Percentiles rank a stretch among this genome's conserved stretches.
These are phyloP conservation scores for Pluvianellus socialis DNA, from an alignment of 2,113 vertebrate species.

Conservation along the genomic window DNA sequence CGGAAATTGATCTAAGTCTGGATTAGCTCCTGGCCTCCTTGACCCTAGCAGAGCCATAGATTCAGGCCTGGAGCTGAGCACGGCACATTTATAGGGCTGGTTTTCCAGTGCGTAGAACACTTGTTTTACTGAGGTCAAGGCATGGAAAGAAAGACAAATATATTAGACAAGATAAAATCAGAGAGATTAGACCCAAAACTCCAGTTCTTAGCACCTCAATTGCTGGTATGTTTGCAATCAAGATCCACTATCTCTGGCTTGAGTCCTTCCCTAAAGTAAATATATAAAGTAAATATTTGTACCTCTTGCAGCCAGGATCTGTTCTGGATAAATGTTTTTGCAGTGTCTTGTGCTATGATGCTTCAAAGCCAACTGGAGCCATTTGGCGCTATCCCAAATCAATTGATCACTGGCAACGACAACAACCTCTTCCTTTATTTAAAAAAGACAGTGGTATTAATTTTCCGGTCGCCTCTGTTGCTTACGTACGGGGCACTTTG, in stretches of 20 bases:
- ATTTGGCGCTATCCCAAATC: background rate
- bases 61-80: background rate
- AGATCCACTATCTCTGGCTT: background rate
- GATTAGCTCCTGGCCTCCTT: background rate
- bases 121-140: background rate
- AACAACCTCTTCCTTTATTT: background rate
- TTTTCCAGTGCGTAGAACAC: background rate
- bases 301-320: background rate
- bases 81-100: background rate
- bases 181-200: background rate
- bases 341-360: background rate
- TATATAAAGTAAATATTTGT: slow-evolving; percentile 32
- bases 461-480: background rate
- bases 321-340: slow-evolving; percentile 2
- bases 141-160: background rate
- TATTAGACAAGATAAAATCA: background rate
- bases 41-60: background rate
- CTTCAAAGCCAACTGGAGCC: background rate
- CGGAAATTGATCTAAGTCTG: background rate
- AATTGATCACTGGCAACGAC: background rate
- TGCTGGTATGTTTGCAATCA: background rate
- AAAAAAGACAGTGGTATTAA: background rate
- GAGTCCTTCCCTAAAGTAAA: slow-evolving; percentile 19
- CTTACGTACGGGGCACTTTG: background rate
- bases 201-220: background rate